Base-by-base conservation (phyloP, 1,140 invertebrate species). In the Panagrolaimus sp. region DNA sequence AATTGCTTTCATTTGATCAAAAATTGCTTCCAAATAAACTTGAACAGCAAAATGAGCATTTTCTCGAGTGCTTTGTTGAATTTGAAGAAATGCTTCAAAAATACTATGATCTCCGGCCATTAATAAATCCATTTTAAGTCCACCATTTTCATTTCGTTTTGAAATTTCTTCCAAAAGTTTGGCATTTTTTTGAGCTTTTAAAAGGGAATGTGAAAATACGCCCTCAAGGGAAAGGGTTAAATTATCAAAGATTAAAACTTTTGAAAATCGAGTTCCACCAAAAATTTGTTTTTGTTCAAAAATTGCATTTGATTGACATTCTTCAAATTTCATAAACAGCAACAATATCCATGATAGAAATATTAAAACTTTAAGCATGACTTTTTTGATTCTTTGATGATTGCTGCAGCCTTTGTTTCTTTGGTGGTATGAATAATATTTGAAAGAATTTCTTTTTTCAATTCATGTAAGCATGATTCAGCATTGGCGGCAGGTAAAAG, bases 21-120 rank as follows among this genome's bases (percentile, higher is more conserved):
- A 58, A 21, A 28, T 58, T 1, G 52, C 52, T 28, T 58, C 52
- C 52, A 58, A 21, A 58, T 58, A 58, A 28, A 28, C 52, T 26
- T 28, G 21, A 12, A 28, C 52, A 21, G 52, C 52, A 28, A 58
- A 58, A 58, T 58, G 28, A 1, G 15, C 52, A 21, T 58, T 58
- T 21, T 58, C 52, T 12, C 28, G 52, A 58, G 21, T 21, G 52
- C 52, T 28, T 10, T 17, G 52, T 28, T 58, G 52, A 12, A 58
- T 21, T 6, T 58, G 21, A 5, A 58, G 28, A 14, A 58, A 58
- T n/a, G 52, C 52, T 12, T 58, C 52, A 28, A 58, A 58, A 8
- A 58, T 8, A 1, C 21, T 58, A 28, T 58, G 52, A 58, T 58
- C 52, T 0, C 15, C 52, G 0, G 28, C 52, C 52, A 58, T 58